Percentiles rank a stretch among this genome's conserved stretches.
Conservation (phyloP, 1,140 invertebrate species). For the Scaptomyza montana region DNA sequence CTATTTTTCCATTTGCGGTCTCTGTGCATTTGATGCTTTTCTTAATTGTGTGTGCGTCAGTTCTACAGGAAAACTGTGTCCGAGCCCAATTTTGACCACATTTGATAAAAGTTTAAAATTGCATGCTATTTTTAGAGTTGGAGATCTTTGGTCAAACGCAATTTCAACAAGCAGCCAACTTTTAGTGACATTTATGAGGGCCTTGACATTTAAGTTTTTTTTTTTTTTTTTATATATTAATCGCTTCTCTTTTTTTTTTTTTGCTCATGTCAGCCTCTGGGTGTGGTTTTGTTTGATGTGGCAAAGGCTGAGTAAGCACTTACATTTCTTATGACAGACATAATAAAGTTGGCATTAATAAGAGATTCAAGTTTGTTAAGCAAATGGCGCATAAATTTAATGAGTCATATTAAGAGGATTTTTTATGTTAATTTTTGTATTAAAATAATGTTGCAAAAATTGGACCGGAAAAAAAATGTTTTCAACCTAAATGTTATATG, state of each 20-base stretch:
- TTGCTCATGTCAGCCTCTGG: neutral
- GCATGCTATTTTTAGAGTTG: neutral
- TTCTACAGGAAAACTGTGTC: neutral
- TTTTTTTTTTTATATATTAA: slow-evolving; percentile 4
- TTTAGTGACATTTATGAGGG: slow-evolving; percentile 6
- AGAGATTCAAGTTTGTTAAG: neutral
- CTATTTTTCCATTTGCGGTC: slow-evolving; percentile 32
- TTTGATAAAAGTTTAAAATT: neutral
- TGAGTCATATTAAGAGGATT: neutral
- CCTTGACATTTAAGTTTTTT: slow-evolving; percentile 10
- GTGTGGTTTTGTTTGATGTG: neutral
- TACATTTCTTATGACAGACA: slow-evolving; percentile 5
- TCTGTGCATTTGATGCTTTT: neutral
- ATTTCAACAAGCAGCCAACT: neutral
- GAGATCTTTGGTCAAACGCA: too few relatives aligned
- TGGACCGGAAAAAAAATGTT: too few relatives aligned
- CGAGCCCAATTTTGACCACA: neutral
- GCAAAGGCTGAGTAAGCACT: slow-evolving; percentile 5
- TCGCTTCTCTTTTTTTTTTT: neutral
- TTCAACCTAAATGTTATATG: too few relatives aligned
- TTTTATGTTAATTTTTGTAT: too few relatives aligned
- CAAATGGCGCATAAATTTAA: neutral
- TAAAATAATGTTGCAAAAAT: too few relatives aligned
- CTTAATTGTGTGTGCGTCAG: neutral
- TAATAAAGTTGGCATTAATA: slow-evolving; percentile 7